Evolutionary conservation across 2,888 invertebrate species (phyloP).

Genomic region (Coleophora flavipennella): DNA sequence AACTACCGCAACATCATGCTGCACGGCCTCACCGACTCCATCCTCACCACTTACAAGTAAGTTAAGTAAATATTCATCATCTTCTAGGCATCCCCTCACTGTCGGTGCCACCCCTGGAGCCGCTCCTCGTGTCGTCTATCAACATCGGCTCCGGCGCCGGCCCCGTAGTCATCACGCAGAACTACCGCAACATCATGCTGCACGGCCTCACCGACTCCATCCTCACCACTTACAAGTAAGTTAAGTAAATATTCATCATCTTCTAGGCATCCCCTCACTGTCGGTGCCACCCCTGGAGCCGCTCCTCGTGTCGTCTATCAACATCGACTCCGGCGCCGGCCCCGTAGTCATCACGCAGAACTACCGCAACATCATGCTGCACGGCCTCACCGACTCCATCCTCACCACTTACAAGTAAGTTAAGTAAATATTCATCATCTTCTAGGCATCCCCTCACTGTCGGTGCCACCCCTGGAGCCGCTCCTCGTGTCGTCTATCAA

Average conservation of each 20-base stretch:
- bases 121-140: slow-evolving; percentile 70
- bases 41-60: slow-evolving; percentile 73
- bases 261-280: slow-evolving; percentile 72
- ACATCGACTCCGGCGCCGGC: slow-evolving; percentile 72
- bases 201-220: slow-evolving; percentile 75
- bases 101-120: slow-evolving; percentile 74
- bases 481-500: slow-evolving; percentile 70
- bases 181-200: slow-evolving; percentile 77
- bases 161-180: slow-evolving; percentile 77
- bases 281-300: slow-evolving; percentile 76
- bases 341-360: slow-evolving; percentile 79
- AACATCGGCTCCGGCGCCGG: slow-evolving; percentile 73
- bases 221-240: slow-evolving; percentile 72
- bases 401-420: slow-evolving; percentile 72
- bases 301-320: slow-evolving; percentile 68
- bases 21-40: slow-evolving; percentile 75
- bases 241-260: neutral
- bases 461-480: slow-evolving; percentile 75
- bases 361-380: slow-evolving; percentile 76
- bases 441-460: slow-evolving; percentile 73
- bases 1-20: slow-evolving; percentile 77
- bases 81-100: slow-evolving; percentile 72
- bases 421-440: too few relatives aligned
- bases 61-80: slow-evolving; percentile 6
- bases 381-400: slow-evolving; percentile 75